Percentiles rank a stretch among this genome's conserved stretches.
These are phyloP conservation scores for Alloscopus bannaensis DNA, from an alignment of 2,888 invertebrate species.

Conservation along the genomic window DNA sequence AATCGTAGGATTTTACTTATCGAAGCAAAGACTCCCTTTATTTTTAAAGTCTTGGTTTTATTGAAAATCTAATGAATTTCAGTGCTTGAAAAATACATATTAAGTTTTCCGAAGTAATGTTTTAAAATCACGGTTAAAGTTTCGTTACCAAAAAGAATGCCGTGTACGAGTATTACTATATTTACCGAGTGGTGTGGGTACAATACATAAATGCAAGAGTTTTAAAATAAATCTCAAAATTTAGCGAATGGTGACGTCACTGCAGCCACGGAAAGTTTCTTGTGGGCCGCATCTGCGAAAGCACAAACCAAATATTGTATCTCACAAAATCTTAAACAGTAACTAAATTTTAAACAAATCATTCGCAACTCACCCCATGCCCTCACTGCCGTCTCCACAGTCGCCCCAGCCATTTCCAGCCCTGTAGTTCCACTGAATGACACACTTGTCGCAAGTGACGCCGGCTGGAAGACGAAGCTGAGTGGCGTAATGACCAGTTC, in stretches of 20 bases:
- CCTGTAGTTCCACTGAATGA: slow-evolving; percentile 40
- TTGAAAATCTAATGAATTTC: too few species aligned
- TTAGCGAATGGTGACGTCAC: slow-evolving; percentile 25
- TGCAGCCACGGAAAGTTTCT: slow-evolving; percentile 31
- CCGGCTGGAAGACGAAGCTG: slow-evolving; percentile 72
- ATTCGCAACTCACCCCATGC: slow-evolving; percentile 20
- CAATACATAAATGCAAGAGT: too few species aligned
- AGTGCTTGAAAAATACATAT: too few species aligned
- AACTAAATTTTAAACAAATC: neutral
- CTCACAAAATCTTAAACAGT: neutral
- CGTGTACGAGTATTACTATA: too few species aligned
- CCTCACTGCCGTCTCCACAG: slow-evolving; percentile 41
- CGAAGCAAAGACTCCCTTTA: too few species aligned
- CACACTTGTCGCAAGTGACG: slow-evolving; percentile 67
- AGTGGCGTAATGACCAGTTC: neutral
- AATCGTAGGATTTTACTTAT: too few species aligned
- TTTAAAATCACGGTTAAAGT: too few species aligned
- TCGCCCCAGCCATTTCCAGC: slow-evolving; percentile 40
- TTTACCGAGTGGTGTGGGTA: too few species aligned
- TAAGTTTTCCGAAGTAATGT: too few species aligned
- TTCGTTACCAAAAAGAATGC: too few species aligned
- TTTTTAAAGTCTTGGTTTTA: too few species aligned
- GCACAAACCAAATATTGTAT: neutral
- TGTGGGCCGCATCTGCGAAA: slow-evolving; percentile 27
- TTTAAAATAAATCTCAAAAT: too few species aligned